phyloP scores from a whole-genome alignment of 2,888 invertebrate species.

The Acronicta aceris region DNA sequence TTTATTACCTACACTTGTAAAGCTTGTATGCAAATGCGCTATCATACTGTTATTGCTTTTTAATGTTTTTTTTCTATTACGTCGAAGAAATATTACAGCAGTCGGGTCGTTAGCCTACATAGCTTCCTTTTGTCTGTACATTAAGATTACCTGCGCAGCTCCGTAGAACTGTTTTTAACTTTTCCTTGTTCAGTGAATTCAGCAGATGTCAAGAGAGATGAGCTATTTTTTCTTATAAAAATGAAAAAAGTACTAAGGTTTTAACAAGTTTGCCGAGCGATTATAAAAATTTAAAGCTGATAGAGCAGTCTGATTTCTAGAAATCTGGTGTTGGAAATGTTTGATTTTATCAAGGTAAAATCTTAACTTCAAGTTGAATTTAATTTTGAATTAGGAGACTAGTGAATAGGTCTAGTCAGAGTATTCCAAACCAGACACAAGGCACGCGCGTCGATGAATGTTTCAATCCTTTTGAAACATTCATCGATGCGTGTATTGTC shows the following conservation, averaged over 20 bases:
- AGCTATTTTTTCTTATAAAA: slow-evolving; percentile 45
- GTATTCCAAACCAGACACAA: not conserved
- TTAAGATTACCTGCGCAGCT: slow-evolving; percentile 61
- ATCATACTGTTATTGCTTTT: slow-evolving; percentile 36
- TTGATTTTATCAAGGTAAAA: not conserved
- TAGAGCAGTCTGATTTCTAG: slow-evolving; percentile 13
- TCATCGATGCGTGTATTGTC: slow-evolving; percentile 18
- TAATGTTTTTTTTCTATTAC: slow-evolving; percentile 41
- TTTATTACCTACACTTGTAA: slow-evolving; percentile 34
- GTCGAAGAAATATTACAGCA: slow-evolving; percentile 43
- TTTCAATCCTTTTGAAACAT: too few relatives aligned
- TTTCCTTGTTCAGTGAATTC: slow-evolving; percentile 71
- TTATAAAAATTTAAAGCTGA: slow-evolving; percentile 37
- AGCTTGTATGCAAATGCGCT: slow-evolving; percentile 32
- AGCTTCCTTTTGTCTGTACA: slow-evolving; percentile 56
- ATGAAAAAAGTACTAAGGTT: slow-evolving; percentile 35
- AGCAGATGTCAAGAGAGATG: slow-evolving; percentile 62
- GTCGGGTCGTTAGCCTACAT: slow-evolving; percentile 33
- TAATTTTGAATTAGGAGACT: not conserved
- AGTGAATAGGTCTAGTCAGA: not conserved
- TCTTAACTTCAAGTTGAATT: slow-evolving; percentile 4
- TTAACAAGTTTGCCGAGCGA: slow-evolving; percentile 30
- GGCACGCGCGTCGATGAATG: slow-evolving; percentile 21
- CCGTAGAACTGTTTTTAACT: slow-evolving; percentile 64
- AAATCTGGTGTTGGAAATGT: slow-evolving; percentile 3